Evolutionary conservation across 2,797 vertebrate genomes (phyloP), one percentile per base, ranked within the genome.

Genomic region (Rhinichthys osculus): DNA sequence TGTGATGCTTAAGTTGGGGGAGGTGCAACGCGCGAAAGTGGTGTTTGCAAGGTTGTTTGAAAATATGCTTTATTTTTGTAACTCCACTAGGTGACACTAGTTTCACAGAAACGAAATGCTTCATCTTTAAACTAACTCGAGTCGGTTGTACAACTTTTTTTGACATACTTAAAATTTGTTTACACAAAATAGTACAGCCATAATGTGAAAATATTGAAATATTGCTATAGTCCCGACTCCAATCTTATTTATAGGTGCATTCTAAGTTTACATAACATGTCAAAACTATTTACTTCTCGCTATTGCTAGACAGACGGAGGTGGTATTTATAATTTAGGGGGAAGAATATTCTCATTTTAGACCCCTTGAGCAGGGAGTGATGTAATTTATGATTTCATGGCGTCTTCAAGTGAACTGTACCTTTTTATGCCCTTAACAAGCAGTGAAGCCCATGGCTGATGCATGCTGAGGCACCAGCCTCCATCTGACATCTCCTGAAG

Each of bases 391-490:
- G 17, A 35, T 33, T 50, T 57, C 7, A 47, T 30, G 4, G 8
- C 2, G 17, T 47, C 38, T 44, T 79, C 14, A 71, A 42, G 5
- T 16, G 14, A 42, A 11, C 23, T 27, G 79, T 83, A 95, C 98
- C 96, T 96, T 95, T 99, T 99, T 91, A 99, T 95, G 87, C 98
- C 98, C 90, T 91, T 96, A 66, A 97, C 89, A 13, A 99, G 96
- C 76, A 99, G 93, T 1, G 98, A 97, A 78, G 98, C 98, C 98
- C 98, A 99, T 0, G 98, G 98, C 57, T 99, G 98, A 93, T 99
- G 98, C 96, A 99, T 95, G 93, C 98, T 99, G 87, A 99, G 97
- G 91, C 98, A 99, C 97, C 96, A 97, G 82, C 98, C 98, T 0
- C 95, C 95, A 13, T 99, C 98, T 0, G 96, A 95, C 89, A 99